Conservation (phyloP, 2,888 invertebrate species). For the Patella pellucida region DNA sequence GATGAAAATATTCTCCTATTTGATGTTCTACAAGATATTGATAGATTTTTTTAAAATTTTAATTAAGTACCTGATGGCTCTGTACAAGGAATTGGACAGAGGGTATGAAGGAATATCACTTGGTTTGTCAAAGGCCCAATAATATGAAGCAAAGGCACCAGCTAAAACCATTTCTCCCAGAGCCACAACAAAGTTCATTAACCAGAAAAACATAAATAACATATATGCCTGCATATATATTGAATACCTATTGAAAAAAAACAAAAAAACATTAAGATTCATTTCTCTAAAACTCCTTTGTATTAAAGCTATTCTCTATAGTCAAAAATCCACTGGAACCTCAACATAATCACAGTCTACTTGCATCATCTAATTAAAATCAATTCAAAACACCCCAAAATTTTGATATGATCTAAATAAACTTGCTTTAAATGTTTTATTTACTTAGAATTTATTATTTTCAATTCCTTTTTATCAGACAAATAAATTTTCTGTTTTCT, state of each 20-base stretch:
- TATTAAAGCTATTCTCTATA: not conserved
- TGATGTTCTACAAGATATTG: too few relatives aligned
- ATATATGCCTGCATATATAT: constrained; percentile 65
- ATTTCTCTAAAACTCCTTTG: not conserved
- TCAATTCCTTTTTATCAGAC: too few relatives aligned
- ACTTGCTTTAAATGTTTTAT: too few relatives aligned
- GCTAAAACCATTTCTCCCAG: constrained; percentile 92
- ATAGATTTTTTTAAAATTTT: too few relatives aligned
- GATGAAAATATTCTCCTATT: too few relatives aligned
- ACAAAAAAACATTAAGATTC: not conserved
- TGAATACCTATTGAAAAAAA: constrained; percentile 50
- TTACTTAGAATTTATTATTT: too few relatives aligned
- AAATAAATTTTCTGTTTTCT: too few relatives aligned
- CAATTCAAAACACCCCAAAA: too few relatives aligned
- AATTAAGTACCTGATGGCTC: constrained; percentile 68
- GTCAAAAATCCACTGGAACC: not conserved
- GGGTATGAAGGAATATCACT: constrained; percentile 89
- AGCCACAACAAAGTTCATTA: constrained; percentile 89
- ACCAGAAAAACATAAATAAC: constrained; percentile 81
- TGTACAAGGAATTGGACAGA: constrained; percentile 80
- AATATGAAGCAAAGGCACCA: constrained; percentile 80
- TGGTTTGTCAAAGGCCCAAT: constrained; percentile 86
- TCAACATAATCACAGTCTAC: too few relatives aligned
- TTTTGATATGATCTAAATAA: too few relatives aligned
- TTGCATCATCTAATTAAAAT: too few relatives aligned